Base-by-base conservation (phyloP, 2,888 invertebrate species). In the Mythimna albipuncta region DNA sequence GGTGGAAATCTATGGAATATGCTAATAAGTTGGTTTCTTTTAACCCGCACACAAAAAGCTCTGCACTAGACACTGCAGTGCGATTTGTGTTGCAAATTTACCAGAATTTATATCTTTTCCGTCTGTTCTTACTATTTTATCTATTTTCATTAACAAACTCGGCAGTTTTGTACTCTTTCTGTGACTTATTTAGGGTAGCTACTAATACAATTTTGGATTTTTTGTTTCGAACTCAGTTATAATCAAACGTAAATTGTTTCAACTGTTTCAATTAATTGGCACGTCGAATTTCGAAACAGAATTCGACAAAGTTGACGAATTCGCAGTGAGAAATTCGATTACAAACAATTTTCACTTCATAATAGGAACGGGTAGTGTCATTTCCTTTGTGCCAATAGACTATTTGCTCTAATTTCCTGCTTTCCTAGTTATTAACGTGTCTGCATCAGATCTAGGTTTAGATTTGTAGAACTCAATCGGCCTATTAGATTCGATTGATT, bases 21-120 rank as follows among this genome's bases (percentile, higher is more conserved):
- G 95, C 94, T 94, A 95, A 96, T 95, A 91, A 92, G 92, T 90
- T 90, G 92, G 92, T 94, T 95, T 93, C 94, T 95, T 95, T 94
- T 90, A 92, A 91, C 92, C 90, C 93, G 92, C 92, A 93, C 91
- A 95, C 94, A 95, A 95, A 95, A 96, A 96, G 93, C 94, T 94
- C 96, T 95, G 96, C 96, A 96, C 95, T 93, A 93, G 92, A 93
- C 91, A 94, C 96, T 96, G 96, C 96, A 96, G 94, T 96, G 95
- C 94, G 94, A 95, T 96, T 95, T 96, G 95, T 92, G 91, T 95
- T 96, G 96, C 95, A 94, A 95, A 95, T 96, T 95, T 91, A 89
- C 79, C 88, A 87, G 84, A 83, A 89, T 88, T 89, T 89, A 88
- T 89, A 84, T 86, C 80, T 76, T 80, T 81, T 77, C 81, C 69